These are phyloP conservation scores for Thymelicus acteon DNA, from an alignment of 2,888 invertebrate genomes.

Conservation along the genomic window DNA sequence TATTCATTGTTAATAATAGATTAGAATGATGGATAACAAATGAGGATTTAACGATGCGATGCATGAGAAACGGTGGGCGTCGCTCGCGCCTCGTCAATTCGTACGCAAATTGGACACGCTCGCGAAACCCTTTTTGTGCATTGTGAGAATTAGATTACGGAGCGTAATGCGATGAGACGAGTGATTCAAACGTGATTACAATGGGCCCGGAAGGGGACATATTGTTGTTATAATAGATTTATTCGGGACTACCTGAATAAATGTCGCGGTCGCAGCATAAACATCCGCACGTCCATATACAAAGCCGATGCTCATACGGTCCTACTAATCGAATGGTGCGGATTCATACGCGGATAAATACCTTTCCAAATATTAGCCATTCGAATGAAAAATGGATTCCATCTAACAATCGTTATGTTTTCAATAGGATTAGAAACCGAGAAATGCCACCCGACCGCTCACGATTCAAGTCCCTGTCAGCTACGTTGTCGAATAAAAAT, in stretches of 20 bases:
- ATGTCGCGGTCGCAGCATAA: conserved; percentile 75
- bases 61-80: conserved; percentile 61
- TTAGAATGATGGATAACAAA: conserved; percentile 62
- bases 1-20: conserved; percentile 39
- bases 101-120: conserved; percentile 68
- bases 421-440: conserved; percentile 81
- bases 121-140: conserved; percentile 56
- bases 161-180: conserved; percentile 62
- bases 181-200: conserved; percentile 61
- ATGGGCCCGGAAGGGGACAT: conserved; percentile 56
- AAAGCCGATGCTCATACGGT: conserved; percentile 61
- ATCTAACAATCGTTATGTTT: conserved; percentile 67
- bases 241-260: conserved; percentile 78
- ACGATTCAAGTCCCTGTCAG: conserved; percentile 60
- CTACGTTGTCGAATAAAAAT: conserved; percentile 58
- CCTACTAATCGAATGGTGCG: conserved; percentile 72
- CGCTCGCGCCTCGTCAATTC: conserved; percentile 60
- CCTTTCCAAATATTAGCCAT: conserved; percentile 84
- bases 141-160: conserved; percentile 53
- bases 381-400: conserved; percentile 78
- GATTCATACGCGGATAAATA: conserved; percentile 76
- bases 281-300: conserved; percentile 72
- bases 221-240: conserved; percentile 76
- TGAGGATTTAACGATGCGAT: conserved; percentile 73
- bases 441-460: conserved; percentile 72